Conservation (phyloP, 2,113 vertebrate species). For the Puffinus mauretanicus region DNA sequence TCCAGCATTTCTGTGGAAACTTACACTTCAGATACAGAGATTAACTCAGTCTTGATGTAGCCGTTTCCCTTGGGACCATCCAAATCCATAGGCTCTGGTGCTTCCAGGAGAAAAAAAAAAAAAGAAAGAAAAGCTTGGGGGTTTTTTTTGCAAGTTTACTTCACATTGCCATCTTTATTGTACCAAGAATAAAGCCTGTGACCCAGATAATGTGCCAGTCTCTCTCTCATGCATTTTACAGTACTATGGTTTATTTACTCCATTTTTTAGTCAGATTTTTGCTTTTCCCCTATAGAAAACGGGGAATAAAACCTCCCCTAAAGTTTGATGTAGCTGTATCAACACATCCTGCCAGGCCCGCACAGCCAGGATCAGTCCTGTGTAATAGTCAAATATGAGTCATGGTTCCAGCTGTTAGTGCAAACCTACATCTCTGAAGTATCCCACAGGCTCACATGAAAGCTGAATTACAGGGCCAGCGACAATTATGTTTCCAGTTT, state of each 20-base stretch:
- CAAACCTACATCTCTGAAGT: background rate
- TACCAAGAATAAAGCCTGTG: background rate
- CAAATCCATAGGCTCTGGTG: slow-evolving; percentile 90
- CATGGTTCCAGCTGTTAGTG: background rate
- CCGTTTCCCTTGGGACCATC: slow-evolving; percentile 78
- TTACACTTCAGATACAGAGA: slow-evolving; percentile 98
- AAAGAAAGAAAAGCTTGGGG: background rate
- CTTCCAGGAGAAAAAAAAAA: slow-evolving; percentile 59
- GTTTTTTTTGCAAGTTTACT: background rate
- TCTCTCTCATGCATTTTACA: background rate
- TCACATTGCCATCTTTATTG: background rate
- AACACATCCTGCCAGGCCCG: background rate
- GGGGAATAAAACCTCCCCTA: background rate
- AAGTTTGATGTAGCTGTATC: background rate
- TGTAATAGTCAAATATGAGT: background rate
- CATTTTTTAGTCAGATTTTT: background rate
- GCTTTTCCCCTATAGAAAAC: background rate
- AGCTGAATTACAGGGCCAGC: background rate
- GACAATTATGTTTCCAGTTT: background rate
- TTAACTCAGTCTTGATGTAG: slow-evolving; percentile 96
- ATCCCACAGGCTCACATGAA: background rate
- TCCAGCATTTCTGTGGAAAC: slow-evolving; percentile 55
- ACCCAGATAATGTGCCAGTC: background rate
- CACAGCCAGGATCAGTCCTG: background rate
- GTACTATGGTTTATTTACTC: background rate